Base-by-base conservation (phyloP, 1,140 invertebrate genomes). In the Carposina sasakii region DNA sequence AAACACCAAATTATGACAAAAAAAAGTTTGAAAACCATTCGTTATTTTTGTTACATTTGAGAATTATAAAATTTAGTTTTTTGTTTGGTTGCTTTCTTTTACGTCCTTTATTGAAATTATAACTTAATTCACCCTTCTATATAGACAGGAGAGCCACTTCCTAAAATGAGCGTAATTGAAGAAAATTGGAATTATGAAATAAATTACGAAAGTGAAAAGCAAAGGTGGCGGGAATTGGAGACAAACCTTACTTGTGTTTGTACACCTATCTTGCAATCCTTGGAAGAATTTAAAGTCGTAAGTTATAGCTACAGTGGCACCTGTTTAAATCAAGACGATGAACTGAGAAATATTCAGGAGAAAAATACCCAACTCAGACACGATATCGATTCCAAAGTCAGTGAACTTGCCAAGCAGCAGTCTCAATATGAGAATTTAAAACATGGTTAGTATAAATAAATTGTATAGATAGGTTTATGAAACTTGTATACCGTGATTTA, bases 351-450 rank as follows among this genome's bases (percentile, higher is more conserved):
- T 23, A 36, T 82, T 4, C 47, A 60, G 4, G 71, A 78, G 46
- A 60, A 31, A 50, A 83, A 81, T 49, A 76, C 66, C 55, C 49
- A 59, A 23, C 30, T 79, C 40, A 60, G 62, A 28, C 51, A 63
- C 41, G 65, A 73, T 34, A 72, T 79, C 37, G 74, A 76, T 10
- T 41, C 17, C 12, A 75, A 73, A 60, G 30, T 70, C 16, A 63
- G 71, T 45, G 64, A 66, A 33, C 22, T 76, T 19, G 47, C 59
- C 5, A 54, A 55, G 39, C 60, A 72, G 31, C 66, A 76, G 63
- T 43, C 20, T 21, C 60, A 68, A 24, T 81, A 77, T 59, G 69
- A 76, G 55, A 63, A 47, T 30, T 75, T 49, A 24, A 81, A 77
- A 51, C 61, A 67, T 65, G 72, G 76, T 73, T 56, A 16, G 53